Evolutionary conservation across 2,888 invertebrate genomes (phyloP).

Genomic region (Synanthedon tipuliformis): DNA sequence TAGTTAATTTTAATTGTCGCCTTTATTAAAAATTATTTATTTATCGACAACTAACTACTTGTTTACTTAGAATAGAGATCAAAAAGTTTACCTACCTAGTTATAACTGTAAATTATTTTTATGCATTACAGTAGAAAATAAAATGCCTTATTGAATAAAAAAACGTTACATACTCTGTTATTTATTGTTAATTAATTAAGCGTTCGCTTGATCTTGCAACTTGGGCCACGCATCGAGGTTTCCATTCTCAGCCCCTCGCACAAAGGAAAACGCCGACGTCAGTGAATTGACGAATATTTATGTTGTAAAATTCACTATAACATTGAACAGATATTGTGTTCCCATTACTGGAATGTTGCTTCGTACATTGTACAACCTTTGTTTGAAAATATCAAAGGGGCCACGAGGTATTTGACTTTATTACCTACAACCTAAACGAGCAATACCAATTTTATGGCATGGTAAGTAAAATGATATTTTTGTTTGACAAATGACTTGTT

Average conservation of each 20-base stretch:
- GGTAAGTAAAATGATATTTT: background rate
- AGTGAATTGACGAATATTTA: slow-evolving; percentile 53
- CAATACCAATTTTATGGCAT: background rate
- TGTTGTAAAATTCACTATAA: slow-evolving; percentile 41
- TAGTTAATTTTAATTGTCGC: no score
- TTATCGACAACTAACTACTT: no score
- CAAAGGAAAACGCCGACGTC: slow-evolving; percentile 42
- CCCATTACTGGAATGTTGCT: background rate
- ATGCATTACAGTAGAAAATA: no score
- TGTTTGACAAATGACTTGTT: background rate
- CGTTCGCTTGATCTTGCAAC: slow-evolving; percentile 10
- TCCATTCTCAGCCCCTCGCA: slow-evolving; percentile 21
- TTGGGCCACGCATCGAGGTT: slow-evolving; percentile 18
- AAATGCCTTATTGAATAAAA: no score
- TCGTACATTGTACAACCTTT: background rate
- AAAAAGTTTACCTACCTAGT: no score
- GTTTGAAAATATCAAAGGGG: slow-evolving; percentile 25
- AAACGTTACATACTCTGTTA: background rate
- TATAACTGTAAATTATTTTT: no score
- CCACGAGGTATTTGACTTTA: background rate
- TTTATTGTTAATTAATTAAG: background rate
- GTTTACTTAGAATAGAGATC: no score
- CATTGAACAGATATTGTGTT: slow-evolving; percentile 1
- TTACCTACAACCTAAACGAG: background rate
- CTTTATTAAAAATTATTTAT: no score